Evolutionary conservation across 2,797 vertebrate genomes (phyloP), one percentile per base, ranked within the genome.

Genomic region (Sebastes itinus): DNA sequence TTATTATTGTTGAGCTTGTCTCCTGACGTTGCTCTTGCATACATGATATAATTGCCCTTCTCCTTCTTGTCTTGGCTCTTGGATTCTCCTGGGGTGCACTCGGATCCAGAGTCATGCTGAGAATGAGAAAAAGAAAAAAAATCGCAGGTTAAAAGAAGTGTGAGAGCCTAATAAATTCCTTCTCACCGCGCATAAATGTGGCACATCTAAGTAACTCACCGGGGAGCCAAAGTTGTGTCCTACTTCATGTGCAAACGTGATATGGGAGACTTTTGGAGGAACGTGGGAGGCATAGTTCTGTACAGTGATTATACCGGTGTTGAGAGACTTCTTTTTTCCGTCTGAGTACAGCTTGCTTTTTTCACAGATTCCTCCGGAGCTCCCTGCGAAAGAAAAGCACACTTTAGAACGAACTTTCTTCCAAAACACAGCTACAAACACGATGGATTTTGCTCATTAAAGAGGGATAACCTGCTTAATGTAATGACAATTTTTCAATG

Each of bases 1-100:
- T 99, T 99, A 84, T 99, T 99, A 93, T 99, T 99, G 96, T 99
- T 99, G 35, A 97, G 97, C 85, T 99, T 99, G 95, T 99, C 99
- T 68, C 99, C 99, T 2, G 98, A 99, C 0, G 99, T 99, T 71
- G 99, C 99, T 93, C 99, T 95, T 33, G 99, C 99, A 88, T 99
- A 99, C 99, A 99, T 99, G 86, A 99, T 99, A 54, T 97, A 99
- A 94, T 99, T 99, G 88, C 99, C 99, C 84, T 97, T 98, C 92
- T 99, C 99, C 91, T 99, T 99, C 92, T 97, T 97, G 85, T 98
- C 97, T 92, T 97, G 95, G 93, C 96, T 97, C 90, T 98, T 99
- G 55, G 98, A 99, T 87, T 99, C 98, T 81, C 99, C 99, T 3
- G 99, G 98, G 65, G 99, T 99, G 87, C 99, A 99, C 88, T 99